phyloP scores from a whole-genome alignment of 2,888 invertebrate species.

The Drosophila seclusa region DNA sequence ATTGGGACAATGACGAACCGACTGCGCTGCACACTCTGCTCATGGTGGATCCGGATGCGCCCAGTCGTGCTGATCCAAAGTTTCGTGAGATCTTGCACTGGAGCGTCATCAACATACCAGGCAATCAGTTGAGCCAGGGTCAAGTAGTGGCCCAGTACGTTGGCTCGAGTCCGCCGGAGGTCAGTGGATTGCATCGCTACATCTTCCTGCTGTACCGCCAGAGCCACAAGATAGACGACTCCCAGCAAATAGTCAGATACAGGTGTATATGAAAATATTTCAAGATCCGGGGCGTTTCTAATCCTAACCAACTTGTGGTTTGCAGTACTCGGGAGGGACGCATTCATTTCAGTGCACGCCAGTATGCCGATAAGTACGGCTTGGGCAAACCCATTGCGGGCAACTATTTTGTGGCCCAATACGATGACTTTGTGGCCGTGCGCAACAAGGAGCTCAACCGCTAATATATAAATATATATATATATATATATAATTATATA shows the following conservation, averaged over 20 bases:
- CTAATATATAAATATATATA: constrained; percentile 13
- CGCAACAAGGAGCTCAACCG: constrained; percentile 80
- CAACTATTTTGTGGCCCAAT: constrained; percentile 80
- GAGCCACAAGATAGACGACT: constrained; percentile 42
- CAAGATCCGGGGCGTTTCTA: neutral
- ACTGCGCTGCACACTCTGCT: constrained; percentile 74
- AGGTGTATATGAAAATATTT: constrained; percentile 43
- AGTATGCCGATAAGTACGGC: constrained; percentile 90
- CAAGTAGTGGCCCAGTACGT: constrained; percentile 91
- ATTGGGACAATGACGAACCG: constrained; percentile 68
- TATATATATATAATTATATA: neutral
- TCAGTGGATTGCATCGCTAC: constrained; percentile 91
- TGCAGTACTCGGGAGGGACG: constrained; percentile 85
- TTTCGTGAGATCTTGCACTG: constrained; percentile 96
- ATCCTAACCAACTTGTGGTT: neutral
- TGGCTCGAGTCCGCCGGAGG: constrained; percentile 94
- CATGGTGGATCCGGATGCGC: constrained; percentile 93
- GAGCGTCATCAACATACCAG: constrained; percentile 95
- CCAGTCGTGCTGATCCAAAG: constrained; percentile 91
- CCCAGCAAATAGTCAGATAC: constrained; percentile 43
- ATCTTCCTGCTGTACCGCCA: constrained; percentile 93
- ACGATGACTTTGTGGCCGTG: constrained; percentile 84
- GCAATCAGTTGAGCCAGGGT: constrained; percentile 88
- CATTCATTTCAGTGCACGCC: constrained; percentile 87
- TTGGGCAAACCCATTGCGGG: constrained; percentile 87